Base-by-base conservation (phyloP, 2,888 invertebrate genomes). In the Xestobium rufovillosum region DNA sequence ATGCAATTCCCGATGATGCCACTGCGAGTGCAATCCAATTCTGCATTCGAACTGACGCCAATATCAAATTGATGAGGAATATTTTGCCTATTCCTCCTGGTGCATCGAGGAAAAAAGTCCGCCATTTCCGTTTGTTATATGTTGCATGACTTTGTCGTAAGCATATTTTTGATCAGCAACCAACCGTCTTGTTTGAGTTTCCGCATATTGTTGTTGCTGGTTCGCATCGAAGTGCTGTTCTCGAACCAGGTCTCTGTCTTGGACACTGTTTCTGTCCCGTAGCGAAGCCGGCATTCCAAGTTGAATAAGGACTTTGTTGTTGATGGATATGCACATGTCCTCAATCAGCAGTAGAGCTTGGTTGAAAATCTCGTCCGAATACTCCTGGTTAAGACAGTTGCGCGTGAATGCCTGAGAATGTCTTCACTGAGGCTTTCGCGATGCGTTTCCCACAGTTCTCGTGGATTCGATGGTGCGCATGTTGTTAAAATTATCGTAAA, bases 1-100 rank as follows among this genome's bases (percentile, higher is more conserved):
- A 60, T 16, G 62, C 63, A 37, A 68, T 67, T 3, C 63, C 62
- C 6, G 62, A 63, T 23, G 59, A 65, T 4, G 65, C 65, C 17
- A 66, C 40, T 9, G 61, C 57, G 19, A 67, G 34, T 11, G 60
- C 60, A 27, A 61, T 57, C 2, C n/a, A n/a, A n/a, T n/a, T n/a
- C n/a, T n/a, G 13, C 23, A 47, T 45, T 36, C 57, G 45, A 34
- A 63, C 48, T 36, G 48, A 41, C 19, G 58, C 57, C 16, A 63
- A 43, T 16, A 67, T 40, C 26, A 61, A 41, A 15, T 50, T 53
- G 29, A 65, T 55, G 2, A 67, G 34, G 45, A 57, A 65, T 12
- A 58, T 62, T 52, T 66, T 66, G 3, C 63, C 66, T 36, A 60
- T 63, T 17, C 63, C 53, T 25, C 50, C 54, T n/a, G 49, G 48